These are phyloP conservation scores for Proctacanthus coquilletti DNA, from an alignment of 1,140 invertebrate genomes.

Conservation along the genomic window DNA sequence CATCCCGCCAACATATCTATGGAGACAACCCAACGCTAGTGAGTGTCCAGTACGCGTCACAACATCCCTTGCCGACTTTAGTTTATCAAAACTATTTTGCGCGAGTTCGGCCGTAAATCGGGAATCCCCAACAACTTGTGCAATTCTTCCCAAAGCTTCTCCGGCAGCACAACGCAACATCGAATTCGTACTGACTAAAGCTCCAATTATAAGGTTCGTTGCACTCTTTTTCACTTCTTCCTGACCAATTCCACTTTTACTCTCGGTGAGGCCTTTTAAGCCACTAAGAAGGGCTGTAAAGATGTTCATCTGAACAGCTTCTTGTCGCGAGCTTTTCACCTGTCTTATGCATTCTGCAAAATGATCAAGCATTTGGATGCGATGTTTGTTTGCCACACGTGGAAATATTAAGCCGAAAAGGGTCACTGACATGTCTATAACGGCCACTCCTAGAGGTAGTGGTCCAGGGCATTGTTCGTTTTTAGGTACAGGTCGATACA, in stretches of 20 bases:
- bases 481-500: constrained; percentile 54
- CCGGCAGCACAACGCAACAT: constrained; percentile 76
- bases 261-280: constrained; percentile 74
- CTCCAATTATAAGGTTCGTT: constrained; percentile 60
- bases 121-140: constrained; percentile 70
- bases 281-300: constrained; percentile 86
- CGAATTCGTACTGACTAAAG: constrained; percentile 69
- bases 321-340: constrained; percentile 78
- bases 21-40: constrained; percentile 80
- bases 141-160: constrained; percentile 76
- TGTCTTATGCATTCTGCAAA: constrained; percentile 89
- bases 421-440: constrained; percentile 86
- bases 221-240: constrained; percentile 81
- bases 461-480: constrained; percentile 50
- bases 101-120: constrained; percentile 82
- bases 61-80: constrained; percentile 78
- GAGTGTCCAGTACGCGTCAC: constrained; percentile 82
- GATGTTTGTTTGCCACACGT: constrained; percentile 85
- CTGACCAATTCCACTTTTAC: constrained; percentile 70
- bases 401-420: constrained; percentile 91
- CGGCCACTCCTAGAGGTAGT: constrained; percentile 86
- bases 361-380: constrained; percentile 92
- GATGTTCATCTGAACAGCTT: constrained; percentile 94
- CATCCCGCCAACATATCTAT: constrained; percentile 81
- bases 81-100: constrained; percentile 77